Evolutionary conservation across 64 coral and sea anemone species (phyloP).

Genomic region (Astreopora myriophthalma): DNA sequence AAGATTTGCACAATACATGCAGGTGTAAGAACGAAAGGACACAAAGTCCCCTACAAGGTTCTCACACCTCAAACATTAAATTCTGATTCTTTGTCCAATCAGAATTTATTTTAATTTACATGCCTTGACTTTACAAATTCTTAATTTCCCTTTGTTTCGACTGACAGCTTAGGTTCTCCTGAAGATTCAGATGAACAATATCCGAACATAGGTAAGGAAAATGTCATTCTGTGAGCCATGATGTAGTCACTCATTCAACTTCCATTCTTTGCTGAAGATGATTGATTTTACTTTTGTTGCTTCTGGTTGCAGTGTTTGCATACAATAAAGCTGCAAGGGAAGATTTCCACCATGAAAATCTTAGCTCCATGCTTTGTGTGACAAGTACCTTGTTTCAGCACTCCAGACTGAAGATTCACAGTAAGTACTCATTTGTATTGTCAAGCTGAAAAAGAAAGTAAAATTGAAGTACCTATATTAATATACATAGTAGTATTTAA

Average conservation of each 20-base stretch:
- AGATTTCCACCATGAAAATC: constrained; percentile 87
- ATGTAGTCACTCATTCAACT: neutral
- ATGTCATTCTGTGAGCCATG: neutral
- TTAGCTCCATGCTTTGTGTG: constrained; percentile 72
- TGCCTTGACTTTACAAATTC: neutral
- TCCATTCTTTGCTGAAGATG: neutral
- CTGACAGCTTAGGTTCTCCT: constrained; percentile 29
- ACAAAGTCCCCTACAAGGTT: no score
- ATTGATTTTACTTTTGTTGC: no score
- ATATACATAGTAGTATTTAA: no score
- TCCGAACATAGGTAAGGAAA: constrained; percentile 88
- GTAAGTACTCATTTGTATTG: constrained; percentile 51
- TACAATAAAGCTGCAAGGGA: constrained; percentile 93
- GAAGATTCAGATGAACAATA: constrained; percentile 93
- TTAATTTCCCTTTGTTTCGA: neutral
- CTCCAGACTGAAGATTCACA: constrained; percentile 82
- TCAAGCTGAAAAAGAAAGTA: no score
- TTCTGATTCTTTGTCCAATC: no score
- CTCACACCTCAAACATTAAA: no score
- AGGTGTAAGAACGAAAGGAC: no score
- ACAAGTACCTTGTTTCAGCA: constrained; percentile 87
- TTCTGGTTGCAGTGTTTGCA: constrained; percentile 77
- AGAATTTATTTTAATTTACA: no score
- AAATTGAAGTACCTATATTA: no score
- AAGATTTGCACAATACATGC: no score